phyloP scores from a whole-genome alignment of 2,797 vertebrate genomes.

The Sphaeramia orbicularis region DNA sequence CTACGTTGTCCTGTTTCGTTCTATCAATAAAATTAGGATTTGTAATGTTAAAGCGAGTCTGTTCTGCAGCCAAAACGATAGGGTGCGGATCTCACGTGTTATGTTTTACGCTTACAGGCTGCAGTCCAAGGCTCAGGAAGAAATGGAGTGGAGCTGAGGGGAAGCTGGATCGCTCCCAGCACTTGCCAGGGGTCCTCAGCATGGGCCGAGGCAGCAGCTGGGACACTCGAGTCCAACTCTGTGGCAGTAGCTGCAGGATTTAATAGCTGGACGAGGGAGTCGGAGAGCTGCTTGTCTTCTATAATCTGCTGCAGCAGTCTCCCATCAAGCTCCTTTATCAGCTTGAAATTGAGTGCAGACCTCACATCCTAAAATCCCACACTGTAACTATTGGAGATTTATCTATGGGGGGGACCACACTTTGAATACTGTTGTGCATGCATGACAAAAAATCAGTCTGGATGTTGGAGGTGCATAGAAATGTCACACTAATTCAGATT shows the following conservation, averaged over 20 bases:
- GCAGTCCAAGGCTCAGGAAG: conserved; percentile 25
- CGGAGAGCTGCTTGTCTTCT: conserved; percentile 10
- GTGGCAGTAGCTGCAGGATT: conserved; percentile 2
- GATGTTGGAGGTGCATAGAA: not conserved
- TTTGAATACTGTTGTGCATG: not conserved
- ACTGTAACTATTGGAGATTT: not conserved
- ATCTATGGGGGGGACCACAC: not conserved
- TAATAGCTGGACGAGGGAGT: conserved; percentile 15
- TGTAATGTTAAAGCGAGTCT: too few relatives aligned
- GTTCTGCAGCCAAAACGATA: conserved; percentile 1
- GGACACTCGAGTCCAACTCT: conserved; percentile 20
- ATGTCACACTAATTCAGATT: not conserved
- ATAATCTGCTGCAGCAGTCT: conserved; percentile 19
- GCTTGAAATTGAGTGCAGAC: not conserved
- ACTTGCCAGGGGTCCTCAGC: conserved; percentile 40
- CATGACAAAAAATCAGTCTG: not conserved
- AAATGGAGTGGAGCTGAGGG: conserved; percentile 22
- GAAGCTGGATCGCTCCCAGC: conserved; percentile 23
- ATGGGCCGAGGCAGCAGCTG: conserved; percentile 27
- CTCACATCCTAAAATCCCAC: not conserved
- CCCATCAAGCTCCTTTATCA: conserved; percentile 7
- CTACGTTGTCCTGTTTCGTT: too few relatives aligned
- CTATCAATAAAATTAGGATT: too few relatives aligned
- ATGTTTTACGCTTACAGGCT: conserved; percentile 22
- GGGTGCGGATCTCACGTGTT: conserved; percentile 14